phyloP scores from a whole-genome alignment of 1,140 invertebrate genomes.

The Drosophila lacertosa region DNA sequence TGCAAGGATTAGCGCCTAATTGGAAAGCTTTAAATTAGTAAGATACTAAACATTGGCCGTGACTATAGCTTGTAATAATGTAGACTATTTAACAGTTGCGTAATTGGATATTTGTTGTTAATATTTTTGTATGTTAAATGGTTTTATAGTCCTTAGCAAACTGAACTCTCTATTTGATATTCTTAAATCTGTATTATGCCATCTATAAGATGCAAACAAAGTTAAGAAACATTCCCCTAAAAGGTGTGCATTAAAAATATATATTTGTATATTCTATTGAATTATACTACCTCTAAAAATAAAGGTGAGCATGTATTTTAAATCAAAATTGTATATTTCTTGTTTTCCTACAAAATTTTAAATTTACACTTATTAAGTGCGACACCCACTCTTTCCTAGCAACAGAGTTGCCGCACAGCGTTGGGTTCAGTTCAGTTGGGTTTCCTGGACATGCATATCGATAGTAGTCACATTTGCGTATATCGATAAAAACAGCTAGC shows the following conservation, averaged over 20 bases:
- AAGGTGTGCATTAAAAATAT: constrained; percentile 54
- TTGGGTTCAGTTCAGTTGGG: neutral
- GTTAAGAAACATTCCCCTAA: constrained; percentile 61
- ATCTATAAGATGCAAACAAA: constrained; percentile 65
- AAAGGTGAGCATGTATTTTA: constrained; percentile 41
- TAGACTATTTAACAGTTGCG: constrained; percentile 29
- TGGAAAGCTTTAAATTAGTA: constrained; percentile 49
- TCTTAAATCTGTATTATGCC: constrained; percentile 64
- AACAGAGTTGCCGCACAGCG: neutral
- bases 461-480: neutral
- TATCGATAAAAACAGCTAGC: neutral
- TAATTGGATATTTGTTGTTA: constrained; percentile 1
- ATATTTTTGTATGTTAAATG: constrained; percentile 15
- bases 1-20: constrained; percentile 59
- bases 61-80: constrained; percentile 65
- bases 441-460: neutral
- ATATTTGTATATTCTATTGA: constrained; percentile 54
- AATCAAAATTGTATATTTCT: constrained; percentile 2
- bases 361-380: neutral
- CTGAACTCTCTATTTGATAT: constrained; percentile 61
- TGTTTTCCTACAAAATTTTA: neutral
- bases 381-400: neutral
- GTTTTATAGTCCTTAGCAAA: constrained; percentile 48
- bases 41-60: constrained; percentile 66
- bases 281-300: constrained; percentile 45